Evolutionary conservation across 1,140 invertebrate species (phyloP), one percentile per base, ranked within the genome.

Genomic region (Bombus picipes): DNA sequence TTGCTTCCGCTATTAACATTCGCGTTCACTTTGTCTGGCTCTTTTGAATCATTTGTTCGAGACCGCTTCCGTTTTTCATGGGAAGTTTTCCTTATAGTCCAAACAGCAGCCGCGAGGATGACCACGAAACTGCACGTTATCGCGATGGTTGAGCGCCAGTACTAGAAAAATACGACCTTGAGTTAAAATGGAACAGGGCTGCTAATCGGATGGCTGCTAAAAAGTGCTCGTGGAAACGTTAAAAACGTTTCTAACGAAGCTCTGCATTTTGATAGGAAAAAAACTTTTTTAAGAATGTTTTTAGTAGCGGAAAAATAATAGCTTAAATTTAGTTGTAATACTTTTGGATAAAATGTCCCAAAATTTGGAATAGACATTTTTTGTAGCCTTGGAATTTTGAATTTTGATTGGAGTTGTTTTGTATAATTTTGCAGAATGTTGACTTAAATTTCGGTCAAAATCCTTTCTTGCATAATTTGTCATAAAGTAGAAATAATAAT

Each of bases 61-160:
- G n/a, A 4, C 0, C n/a, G 13, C 1, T 53, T 85, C 1, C 22
- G 32, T 13, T 65, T 81, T 3, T 6, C 22, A 1, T 34, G 59
- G 0, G 57, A 66, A 6, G 10, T 53, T 12, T 66, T 78, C 0
- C 78, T 28, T 25, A 73, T 28, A n/a, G 18, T 78, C 87, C 87
- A 86, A 3, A 62, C 22, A 1, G 78, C n/a, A 1, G 9, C 73
- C 3, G 37, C 73, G 22, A 81, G 8, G 8, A 86, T 37, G 0
- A 74, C 22, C 3, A 66, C 68, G 3, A 82, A 62, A 13, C 78
- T 62, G 28, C 83, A 88, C 18, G 83, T 86, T 43, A 88, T 37
- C 15, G n/a, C 79, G 34, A 81, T 53, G 2, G 53, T 59, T 1
- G 78, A 57, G 13, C 53, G 57, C 86, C 86, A 84, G 25, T 76